Evolutionary conservation across 2,888 invertebrate species (phyloP), one percentile per base, ranked within the genome.

Genomic region (Amaurobius ferox): DNA sequence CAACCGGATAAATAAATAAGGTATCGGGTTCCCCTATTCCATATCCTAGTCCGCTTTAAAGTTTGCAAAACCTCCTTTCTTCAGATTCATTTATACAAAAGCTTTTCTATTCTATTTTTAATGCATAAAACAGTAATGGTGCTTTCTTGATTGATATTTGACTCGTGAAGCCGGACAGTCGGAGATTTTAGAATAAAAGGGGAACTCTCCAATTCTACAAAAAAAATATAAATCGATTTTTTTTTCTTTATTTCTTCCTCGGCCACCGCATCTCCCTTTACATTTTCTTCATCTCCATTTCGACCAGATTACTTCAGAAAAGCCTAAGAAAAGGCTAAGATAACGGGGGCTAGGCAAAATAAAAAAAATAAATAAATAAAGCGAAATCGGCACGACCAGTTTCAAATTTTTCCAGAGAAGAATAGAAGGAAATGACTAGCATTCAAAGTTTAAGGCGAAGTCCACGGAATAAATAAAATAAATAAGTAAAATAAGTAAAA

Each of bases 261-360:
- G 44, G 6, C 44, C 16, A 44, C 44, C 44, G 16, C 44, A 44
- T 7, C 44, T 44, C 44, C 62, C 64, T 79, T 79, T 79, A 79
- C 79, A 72, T 83, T 76, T 76, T 64, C 76, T 83, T 83, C 81
- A 83, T 83, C 81, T 83, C 81, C 81, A 83, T 83, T 83, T 83
- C 73, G 81, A 67, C 64, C 64, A 66, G 73, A 81, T 81, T 81
- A 81, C 81, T 76, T 44, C 74, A 26, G 40, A 48, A n/a, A 70
- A 68, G 68, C 39, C 64, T 66, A 73, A 70, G 71, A 64, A 73
- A 67, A 67, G 61, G 67, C 30, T 19, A 81, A 55, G 35, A 35
- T 40, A 39, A 66, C 23, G 5, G 55, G 23, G 23, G 66, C 26
- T 72, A 79, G 64, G 39, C 11, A 26, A 32, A 26, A 28, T 23